A percentile compares a stretch with the other conserved stretches of the same genome.
Conservation (phyloP, 2,797 vertebrate species). For the Parauchenoglanis ngamensis region DNA sequence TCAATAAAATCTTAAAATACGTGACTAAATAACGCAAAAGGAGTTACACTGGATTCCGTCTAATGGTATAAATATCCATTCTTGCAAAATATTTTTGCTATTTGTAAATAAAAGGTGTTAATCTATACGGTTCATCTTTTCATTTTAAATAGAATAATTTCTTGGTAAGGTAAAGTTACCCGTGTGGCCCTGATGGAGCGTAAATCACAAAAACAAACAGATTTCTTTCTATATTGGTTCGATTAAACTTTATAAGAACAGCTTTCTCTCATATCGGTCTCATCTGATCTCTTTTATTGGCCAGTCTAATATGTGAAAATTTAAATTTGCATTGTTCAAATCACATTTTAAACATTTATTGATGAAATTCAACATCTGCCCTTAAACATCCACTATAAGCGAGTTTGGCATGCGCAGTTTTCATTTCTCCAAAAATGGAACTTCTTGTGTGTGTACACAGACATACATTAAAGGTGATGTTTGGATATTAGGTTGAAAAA, state of each 20-base stretch:
- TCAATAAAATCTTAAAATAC: background rate
- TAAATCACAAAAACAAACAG: background rate
- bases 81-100: background rate
- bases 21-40: background rate
- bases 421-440: background rate
- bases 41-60: background rate
- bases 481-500: background rate
- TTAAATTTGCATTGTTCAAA: background rate
- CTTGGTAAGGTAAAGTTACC: background rate
- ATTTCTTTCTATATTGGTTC: background rate
- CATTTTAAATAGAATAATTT: background rate
- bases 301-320: background rate
- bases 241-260: background rate
- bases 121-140: background rate
- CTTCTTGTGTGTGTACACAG: background rate
- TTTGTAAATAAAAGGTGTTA: background rate
- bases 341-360: background rate
- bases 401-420: background rate
- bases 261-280: background rate
- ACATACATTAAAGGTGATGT: background rate
- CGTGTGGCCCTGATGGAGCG: background rate
- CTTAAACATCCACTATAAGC: background rate
- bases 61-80: no score
- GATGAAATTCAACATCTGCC: background rate
- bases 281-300: background rate